phyloP scores from a whole-genome alignment of 2,888 invertebrate genomes.

The Parnassius glacialis region DNA sequence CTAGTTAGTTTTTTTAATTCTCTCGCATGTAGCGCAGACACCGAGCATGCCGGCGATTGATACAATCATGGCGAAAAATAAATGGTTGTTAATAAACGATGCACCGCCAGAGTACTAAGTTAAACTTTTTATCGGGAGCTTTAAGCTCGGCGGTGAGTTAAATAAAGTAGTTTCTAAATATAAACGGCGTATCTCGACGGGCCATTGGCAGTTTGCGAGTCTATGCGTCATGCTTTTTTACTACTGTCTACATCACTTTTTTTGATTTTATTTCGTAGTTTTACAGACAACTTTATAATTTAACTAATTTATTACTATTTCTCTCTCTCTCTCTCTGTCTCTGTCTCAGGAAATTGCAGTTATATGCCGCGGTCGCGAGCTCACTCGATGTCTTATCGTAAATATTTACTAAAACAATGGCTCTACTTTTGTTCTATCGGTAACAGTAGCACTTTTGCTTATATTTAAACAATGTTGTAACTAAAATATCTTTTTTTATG shows the following conservation, averaged over 20 bases:
- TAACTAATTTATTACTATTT: slow-evolving; percentile 58
- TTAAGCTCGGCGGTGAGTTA: slow-evolving; percentile 73
- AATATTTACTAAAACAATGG: slow-evolving; percentile 6
- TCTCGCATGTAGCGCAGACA: slow-evolving; percentile 43
- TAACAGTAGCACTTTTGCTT: slow-evolving; percentile 10
- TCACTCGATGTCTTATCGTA: background rate
- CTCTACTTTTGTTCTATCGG: slow-evolving; percentile 3
- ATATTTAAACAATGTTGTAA: background rate
- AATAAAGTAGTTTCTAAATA: slow-evolving; percentile 80
- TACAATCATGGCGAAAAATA: slow-evolving; percentile 74
- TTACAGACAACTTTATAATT: slow-evolving; percentile 74
- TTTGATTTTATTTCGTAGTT: slow-evolving; percentile 53
- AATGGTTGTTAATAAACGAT: slow-evolving; percentile 73
- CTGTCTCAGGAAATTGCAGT: background rate
- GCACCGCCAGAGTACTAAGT: slow-evolving; percentile 66
- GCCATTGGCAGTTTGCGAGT: slow-evolving; percentile 77
- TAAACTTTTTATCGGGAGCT: slow-evolving; percentile 73
- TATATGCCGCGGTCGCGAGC: background rate
- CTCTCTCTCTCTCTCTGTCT: background rate
- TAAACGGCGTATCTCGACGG: slow-evolving; percentile 76
- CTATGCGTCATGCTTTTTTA: slow-evolving; percentile 63
- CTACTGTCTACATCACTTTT: slow-evolving; percentile 47
- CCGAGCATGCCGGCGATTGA: slow-evolving; percentile 57
- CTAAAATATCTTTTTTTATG: too few species aligned
- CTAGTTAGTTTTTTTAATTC: slow-evolving; percentile 30